Evolutionary conservation across 2,113 vertebrate genomes (phyloP).

Genomic region (Rhabdornis inornatus): DNA sequence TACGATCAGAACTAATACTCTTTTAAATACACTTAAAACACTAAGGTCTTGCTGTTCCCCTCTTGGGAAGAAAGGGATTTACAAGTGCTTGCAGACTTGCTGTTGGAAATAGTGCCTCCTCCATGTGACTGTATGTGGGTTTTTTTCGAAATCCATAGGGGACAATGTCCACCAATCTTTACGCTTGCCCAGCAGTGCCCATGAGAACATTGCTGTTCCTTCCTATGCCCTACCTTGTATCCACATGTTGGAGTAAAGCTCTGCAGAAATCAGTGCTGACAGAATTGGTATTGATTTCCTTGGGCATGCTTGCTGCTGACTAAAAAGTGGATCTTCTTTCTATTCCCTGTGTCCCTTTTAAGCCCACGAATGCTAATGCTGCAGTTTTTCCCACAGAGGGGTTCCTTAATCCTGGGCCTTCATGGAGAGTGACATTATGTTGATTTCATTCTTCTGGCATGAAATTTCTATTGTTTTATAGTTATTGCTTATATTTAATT

Average conservation of each 20-base stretch:
- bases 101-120: neutral
- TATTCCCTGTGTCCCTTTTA: neutral
- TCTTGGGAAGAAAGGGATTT: neutral
- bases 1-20: neutral
- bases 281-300: slow-evolving; percentile 42
- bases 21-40: neutral
- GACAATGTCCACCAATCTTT: neutral
- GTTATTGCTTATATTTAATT: neutral
- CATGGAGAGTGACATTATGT: neutral
- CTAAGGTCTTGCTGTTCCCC: neutral
- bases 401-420: neutral
- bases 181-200: neutral
- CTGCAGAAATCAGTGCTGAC: slow-evolving; percentile 34
- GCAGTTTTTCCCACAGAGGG: neutral
- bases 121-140: neutral
- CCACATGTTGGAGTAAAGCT: neutral
- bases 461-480: neutral
- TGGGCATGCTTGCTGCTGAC: neutral
- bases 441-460: neutral
- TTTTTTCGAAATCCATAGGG: neutral
- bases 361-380: neutral
- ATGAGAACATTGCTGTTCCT: neutral
- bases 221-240: neutral
- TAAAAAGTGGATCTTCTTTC: neutral
- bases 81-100: neutral